Base-by-base conservation (phyloP, 35 echinoderm and acorn worm species). In the Acanthaster planci region DNA sequence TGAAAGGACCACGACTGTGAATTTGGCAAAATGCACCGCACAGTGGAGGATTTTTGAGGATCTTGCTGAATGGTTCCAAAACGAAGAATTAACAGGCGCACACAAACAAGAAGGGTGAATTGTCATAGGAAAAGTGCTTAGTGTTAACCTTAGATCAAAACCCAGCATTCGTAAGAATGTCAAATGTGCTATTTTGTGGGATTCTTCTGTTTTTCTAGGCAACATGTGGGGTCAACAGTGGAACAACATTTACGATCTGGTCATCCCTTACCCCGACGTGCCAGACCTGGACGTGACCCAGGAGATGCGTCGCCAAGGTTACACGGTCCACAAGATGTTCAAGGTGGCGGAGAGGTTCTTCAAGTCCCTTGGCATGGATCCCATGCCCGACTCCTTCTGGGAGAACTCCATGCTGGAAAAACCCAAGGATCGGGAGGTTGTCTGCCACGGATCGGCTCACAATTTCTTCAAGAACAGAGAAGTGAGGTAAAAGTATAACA, bases 201-300 rank as follows among this genome's bases (percentile, higher is more conserved):
- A 12, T 47, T 12, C 42, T 47, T 3, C 39, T 40, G 15, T 78
- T 60, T n/a, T 44, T 40, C 4, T 19, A 97, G 95, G 95, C 8
- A 97, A 97, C 77, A 99, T 99, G 96, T 99, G 96, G 96, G 88
- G 92, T 34, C 96, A 99, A 32, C 96, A 99, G 52, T 99, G 96
- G 96, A 84, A 93, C 67, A 99, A 94, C 78, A 99, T 94, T 18
- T 94, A 94, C 44, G 86, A 94, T 19, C 88, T 99, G 27, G 92
- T 93, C 2, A 67, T 40, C 21, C 96, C 96, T 15, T 94, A 82
- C 59, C 92, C 85, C 15, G 85, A 89, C 75, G 60, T 88, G 0
- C 67, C 82, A 34, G 81, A 78, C 21, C 67, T 85, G n/a, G 96
- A 99, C 27, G 92, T 99, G 57, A 94, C 96, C 1, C 32, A 38